A percentile compares a stretch with the other conserved stretches of the same genome.
phyloP scores from a whole-genome alignment of 2,797 vertebrate genomes.

The Eutrigla gurnardus region DNA sequence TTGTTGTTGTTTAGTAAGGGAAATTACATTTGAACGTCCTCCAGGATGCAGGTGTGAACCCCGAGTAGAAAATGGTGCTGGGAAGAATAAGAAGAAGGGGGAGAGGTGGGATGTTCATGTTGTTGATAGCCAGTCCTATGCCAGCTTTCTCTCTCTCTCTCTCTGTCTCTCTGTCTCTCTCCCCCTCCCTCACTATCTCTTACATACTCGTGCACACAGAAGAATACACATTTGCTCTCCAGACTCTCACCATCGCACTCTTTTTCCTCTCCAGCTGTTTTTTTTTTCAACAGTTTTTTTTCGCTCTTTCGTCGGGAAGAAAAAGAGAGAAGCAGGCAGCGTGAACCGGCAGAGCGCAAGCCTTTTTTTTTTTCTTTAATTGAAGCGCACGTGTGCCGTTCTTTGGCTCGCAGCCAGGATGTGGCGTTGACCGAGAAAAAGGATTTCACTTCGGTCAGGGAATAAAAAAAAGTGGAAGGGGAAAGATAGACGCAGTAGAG shows the following conservation, averaged over 20 bases:
- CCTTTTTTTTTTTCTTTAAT: constrained; percentile 73
- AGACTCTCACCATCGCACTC: constrained; percentile 57
- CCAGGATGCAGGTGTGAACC: constrained; percentile 72
- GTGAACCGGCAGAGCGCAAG: constrained; percentile 73
- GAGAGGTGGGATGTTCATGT: constrained; percentile 58
- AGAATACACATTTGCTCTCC: constrained; percentile 66
- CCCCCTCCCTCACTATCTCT: constrained; percentile 23
- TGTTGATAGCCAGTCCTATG: constrained; percentile 58
- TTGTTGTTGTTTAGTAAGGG: constrained; percentile 65
- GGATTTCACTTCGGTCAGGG: constrained; percentile 45
- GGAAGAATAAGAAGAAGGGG: constrained; percentile 26
- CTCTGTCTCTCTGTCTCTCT: constrained; percentile 8
- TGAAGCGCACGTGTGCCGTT: constrained; percentile 70
- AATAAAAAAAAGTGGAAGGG: constrained; percentile 39
- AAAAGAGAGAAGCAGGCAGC: constrained; percentile 42
- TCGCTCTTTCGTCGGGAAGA: too few relatives aligned
- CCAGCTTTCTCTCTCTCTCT: constrained; percentile 39
- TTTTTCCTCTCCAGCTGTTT: constrained; percentile 30
- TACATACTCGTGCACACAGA: constrained; percentile 59
- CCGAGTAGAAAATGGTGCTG: constrained; percentile 63
- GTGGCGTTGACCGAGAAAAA: constrained; percentile 64
- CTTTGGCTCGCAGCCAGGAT: constrained; percentile 67
- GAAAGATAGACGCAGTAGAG: constrained; percentile 9
- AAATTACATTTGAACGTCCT: constrained; percentile 64
- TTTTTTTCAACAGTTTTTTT: background rate